Percentiles rank a stretch among this genome's conserved stretches.
Conservation (phyloP, 2,888 invertebrate genomes). For the Hydroisotoma schaefferi region DNA sequence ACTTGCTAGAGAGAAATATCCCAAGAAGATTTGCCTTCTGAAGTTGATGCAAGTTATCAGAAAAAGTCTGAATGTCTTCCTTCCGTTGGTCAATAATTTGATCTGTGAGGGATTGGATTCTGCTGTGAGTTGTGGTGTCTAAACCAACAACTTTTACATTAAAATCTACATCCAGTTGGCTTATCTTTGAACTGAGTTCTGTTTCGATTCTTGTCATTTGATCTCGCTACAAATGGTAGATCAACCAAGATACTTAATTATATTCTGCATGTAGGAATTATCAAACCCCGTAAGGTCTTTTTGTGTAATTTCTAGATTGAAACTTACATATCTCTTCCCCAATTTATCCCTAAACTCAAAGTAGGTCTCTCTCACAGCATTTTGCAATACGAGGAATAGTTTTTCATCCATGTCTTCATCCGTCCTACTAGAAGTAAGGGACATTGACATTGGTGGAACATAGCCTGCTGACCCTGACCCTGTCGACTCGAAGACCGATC, state of each 20-base stretch:
- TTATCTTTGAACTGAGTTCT: conserved; percentile 22
- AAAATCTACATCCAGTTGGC: conserved; percentile 34
- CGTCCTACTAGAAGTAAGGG: too few relatives aligned
- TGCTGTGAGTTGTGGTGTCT: conserved; percentile 26
- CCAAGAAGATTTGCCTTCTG: conserved; percentile 20
- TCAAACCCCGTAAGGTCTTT: background rate
- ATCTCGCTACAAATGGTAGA: conserved; percentile 19
- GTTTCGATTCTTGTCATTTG: conserved; percentile 29
- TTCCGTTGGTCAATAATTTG: conserved; percentile 35
- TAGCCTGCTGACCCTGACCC: too few relatives aligned
- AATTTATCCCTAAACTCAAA: conserved; percentile 11
- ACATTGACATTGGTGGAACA: too few relatives aligned
- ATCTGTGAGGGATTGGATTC: conserved; percentile 29
- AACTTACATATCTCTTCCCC: conserved; percentile 4
- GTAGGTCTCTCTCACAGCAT: conserved; percentile 26
- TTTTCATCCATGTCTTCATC: conserved; percentile 20
- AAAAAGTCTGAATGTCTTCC: conserved; percentile 39
- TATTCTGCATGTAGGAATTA: background rate
- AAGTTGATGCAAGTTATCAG: conserved; percentile 38
- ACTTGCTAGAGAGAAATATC: background rate
- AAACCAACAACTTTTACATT: conserved; percentile 34
- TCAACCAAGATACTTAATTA: background rate
- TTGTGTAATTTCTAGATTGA: background rate
- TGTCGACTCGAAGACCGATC: too few relatives aligned
- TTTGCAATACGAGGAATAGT: conserved; percentile 26